Base-by-base conservation (phyloP, 2,797 vertebrate species). In the Graptemys geographica region DNA sequence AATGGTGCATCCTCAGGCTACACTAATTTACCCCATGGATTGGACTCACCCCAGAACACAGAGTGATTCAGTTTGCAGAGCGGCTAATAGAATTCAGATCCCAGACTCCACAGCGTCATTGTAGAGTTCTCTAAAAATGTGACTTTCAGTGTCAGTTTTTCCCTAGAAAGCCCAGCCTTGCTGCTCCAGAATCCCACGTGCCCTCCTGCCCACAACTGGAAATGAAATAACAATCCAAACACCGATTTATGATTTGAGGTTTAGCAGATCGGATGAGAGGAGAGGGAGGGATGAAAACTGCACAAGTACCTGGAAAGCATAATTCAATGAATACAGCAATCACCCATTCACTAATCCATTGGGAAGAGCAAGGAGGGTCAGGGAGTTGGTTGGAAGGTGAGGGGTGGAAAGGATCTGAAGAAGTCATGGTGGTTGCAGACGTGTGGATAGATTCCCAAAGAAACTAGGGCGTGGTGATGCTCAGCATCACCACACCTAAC, bases 1-100 rank as follows among this genome's bases (percentile, higher is more conserved):
- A 76, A 79, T 11, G n/a, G 18, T 69, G 65, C 65, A 37, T 21
- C 18, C 65, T 86, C 1, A 8, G 31, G 21, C 51, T 1, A 0
- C 2, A 11, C 41, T 65, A 27, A 0, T 23, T 11, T 84, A 55
- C 8, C 53, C 25, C 1, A 74, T 53, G 2, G 37, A 55, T 10
- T 47, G 18, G 31, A 6, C 28, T 0, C 52, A 4, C 11, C 80
- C 18, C n/a, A 4, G 53, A 19, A n/a, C 76, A 25, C 49, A 53
- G 80, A 33, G 52, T 4, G 25, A 59, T 33, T 33, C 37, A 23
- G 0, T 1, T 69, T 16, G n/a, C 69, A 79, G 27, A 9, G 19
- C 52, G 23, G 2, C 25, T 16, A 47, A 28, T 8, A 3, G 31
- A 28, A 81, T 31, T 53, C 0, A 1, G 1, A 4, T 28, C 6